Conservation (phyloP, 2,888 invertebrate genomes). For the Drosophila pseudotakahashii region DNA sequence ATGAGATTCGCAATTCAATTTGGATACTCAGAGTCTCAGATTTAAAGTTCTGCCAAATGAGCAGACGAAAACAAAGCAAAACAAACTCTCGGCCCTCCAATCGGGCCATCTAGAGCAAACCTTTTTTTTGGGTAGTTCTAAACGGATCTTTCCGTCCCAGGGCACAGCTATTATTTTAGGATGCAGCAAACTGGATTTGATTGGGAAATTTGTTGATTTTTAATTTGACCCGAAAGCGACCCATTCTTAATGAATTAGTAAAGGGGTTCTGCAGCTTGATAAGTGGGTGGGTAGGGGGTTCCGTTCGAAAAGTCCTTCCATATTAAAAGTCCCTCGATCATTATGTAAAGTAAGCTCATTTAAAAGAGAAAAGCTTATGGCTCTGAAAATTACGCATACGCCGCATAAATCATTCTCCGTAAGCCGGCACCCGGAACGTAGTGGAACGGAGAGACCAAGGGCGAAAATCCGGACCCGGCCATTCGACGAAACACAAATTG, state of each 20-base stretch:
- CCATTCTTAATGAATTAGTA: constrained; percentile 60
- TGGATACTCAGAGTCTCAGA: constrained; percentile 14
- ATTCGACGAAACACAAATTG: constrained; percentile 58
- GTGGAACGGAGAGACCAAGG: not conserved
- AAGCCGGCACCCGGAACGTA: constrained; percentile 44
- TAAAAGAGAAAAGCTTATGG: constrained; percentile 35
- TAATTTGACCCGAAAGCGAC: constrained; percentile 51
- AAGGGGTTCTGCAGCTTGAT: constrained; percentile 1
- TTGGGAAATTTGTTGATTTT: constrained; percentile 69
- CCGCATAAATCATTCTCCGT: constrained; percentile 60
- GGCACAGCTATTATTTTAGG: constrained; percentile 68
- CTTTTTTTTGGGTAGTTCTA: not conserved
- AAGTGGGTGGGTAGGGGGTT: no score
- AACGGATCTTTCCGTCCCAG: constrained; percentile 9
- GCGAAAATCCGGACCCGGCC: constrained; percentile 8
- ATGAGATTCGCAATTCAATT: constrained; percentile 52
- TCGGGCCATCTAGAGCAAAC: not conserved
- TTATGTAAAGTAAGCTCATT: constrained; percentile 55
- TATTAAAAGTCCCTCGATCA: constrained; percentile 31
- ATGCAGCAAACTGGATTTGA: constrained; percentile 59
- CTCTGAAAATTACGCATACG: constrained; percentile 52
- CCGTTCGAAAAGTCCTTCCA: constrained; percentile 1
- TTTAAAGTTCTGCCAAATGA: constrained; percentile 25
- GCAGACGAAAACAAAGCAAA: constrained; percentile 40
- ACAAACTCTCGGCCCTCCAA: constrained; percentile 35